These are phyloP conservation scores for Labeo rohita DNA, from an alignment of 2,113 vertebrate species.

Conservation along the genomic window DNA sequence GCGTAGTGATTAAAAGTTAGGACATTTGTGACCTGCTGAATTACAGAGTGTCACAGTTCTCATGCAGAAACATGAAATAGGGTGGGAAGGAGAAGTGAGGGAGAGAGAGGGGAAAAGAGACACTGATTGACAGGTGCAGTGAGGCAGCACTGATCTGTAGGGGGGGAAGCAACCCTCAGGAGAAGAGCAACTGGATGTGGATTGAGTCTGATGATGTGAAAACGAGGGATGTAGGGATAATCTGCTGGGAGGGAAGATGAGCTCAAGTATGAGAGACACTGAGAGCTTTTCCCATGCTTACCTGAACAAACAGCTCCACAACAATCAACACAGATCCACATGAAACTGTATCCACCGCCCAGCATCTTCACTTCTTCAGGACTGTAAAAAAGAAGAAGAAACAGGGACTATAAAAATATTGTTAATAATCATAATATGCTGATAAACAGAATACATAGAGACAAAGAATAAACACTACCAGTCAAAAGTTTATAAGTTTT, in stretches of 20 bases:
- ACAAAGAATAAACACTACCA: too few relatives aligned
- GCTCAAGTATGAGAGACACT: neutral
- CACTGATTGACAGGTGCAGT: constrained; percentile 79
- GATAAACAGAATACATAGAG: neutral
- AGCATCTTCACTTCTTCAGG: neutral
- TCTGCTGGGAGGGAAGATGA: constrained; percentile 60
- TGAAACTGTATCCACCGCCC: neutral
- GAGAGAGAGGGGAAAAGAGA: constrained; percentile 49
- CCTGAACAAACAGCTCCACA: neutral
- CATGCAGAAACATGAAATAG: neutral
- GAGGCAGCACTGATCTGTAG: constrained; percentile 76
- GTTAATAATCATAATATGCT: neutral
- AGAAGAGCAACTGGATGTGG: constrained; percentile 59
- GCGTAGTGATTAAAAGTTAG: neutral
- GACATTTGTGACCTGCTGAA: neutral
- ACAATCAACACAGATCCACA: constrained; percentile 13
- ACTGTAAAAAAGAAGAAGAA: neutral
- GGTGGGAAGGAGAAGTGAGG: constrained; percentile 44
- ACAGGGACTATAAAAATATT: too few relatives aligned
- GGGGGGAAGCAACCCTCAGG: constrained; percentile 58
- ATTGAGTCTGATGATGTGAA: constrained; percentile 64
- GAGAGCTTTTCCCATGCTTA: neutral
- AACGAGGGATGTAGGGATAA: constrained; percentile 59
- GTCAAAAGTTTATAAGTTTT: too few relatives aligned
- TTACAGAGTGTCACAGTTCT: neutral